Conservation (phyloP, 1,140 invertebrate species). For the Microvelia longipes region DNA sequence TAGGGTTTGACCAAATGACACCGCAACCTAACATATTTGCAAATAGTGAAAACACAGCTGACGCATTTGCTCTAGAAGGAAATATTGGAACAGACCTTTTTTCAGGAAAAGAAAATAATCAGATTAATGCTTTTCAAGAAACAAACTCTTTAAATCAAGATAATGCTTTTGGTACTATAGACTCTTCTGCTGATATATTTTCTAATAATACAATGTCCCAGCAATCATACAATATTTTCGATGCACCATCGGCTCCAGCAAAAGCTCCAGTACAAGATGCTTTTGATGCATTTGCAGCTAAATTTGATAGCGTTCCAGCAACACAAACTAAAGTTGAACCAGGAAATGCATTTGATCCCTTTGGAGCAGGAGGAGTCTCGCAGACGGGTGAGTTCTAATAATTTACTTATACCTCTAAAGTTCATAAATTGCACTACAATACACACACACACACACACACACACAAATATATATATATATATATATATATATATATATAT, state of each 20-base stretch:
- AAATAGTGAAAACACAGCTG: background rate
- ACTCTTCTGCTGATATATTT: background rate
- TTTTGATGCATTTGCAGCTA: conserved; percentile 71
- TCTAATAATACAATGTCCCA: background rate
- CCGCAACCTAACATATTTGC: background rate
- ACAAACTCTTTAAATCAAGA: background rate
- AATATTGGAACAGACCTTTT: background rate
- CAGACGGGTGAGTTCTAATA: no score
- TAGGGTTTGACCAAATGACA: background rate
- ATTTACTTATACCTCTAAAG: no score
- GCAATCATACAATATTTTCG: conserved; percentile 10
- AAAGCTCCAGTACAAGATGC: conserved; percentile 32
- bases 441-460: no score
- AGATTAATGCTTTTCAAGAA: background rate
- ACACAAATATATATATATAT: no score
- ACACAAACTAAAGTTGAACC: background rate
- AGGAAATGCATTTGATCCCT: conserved; percentile 32
- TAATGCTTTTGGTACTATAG: background rate
- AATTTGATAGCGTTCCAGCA: conserved; percentile 53
- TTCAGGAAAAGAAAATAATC: background rate
- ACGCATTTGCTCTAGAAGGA: background rate
- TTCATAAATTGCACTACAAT: no score
- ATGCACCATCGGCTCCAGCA: conserved; percentile 1
- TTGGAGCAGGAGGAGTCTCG: conserved; percentile 29
- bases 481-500: no score